Conservation (phyloP, 2,888 invertebrate species). For the Drosophila infuscata region DNA sequence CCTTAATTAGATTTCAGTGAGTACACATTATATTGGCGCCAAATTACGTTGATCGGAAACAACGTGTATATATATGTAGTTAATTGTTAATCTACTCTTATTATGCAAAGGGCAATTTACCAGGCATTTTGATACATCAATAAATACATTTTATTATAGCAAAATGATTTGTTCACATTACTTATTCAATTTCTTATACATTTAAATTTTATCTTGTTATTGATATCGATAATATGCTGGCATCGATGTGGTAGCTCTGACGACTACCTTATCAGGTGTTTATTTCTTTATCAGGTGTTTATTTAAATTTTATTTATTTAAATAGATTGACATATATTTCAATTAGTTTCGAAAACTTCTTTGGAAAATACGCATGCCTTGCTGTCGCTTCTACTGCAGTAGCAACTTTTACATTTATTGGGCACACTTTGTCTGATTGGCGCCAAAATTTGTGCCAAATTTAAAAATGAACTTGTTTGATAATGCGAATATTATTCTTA, state of each 20-base stretch:
- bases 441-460: slow-evolving; percentile 19
- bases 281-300: not conserved
- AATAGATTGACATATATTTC: not conserved
- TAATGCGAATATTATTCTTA: not conserved
- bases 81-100: not conserved
- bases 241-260: not conserved
- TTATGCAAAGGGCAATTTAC: not conserved
- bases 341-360: not conserved
- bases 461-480: slow-evolving; percentile 1
- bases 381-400: not conserved
- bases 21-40: not conserved
- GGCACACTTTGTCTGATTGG: slow-evolving; percentile 9
- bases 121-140: too few relatives aligned
- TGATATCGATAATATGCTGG: too few relatives aligned
- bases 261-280: not conserved
- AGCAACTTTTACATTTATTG: not conserved
- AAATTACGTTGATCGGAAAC: not conserved
- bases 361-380: not conserved
- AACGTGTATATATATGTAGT: not conserved
- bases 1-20: not conserved
- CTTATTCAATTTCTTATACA: not conserved
- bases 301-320: not conserved
- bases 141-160: not conserved
- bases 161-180: not conserved
- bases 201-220: not conserved